These are phyloP conservation scores for Anhinga rufa DNA, from an alignment of 2,113 vertebrate genomes.

Conservation along the genomic window DNA sequence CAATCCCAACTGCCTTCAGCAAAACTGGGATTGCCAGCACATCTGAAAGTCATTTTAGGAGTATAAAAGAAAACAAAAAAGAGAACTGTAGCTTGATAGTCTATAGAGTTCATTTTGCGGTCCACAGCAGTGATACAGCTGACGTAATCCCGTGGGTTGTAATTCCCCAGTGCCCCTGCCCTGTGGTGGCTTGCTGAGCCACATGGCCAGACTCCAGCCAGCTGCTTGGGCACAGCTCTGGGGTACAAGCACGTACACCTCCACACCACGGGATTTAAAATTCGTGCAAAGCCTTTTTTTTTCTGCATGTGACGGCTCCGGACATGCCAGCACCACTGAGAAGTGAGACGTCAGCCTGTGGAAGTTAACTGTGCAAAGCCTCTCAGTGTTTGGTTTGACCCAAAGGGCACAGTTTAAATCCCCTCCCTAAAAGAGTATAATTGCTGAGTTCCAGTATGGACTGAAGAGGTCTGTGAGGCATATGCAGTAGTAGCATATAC, in stretches of 20 bases:
- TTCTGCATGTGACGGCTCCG: background rate
- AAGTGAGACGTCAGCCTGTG: background rate
- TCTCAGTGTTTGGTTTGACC: background rate
- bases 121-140: background rate
- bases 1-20: background rate
- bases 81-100: background rate
- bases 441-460: background rate
- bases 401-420: background rate
- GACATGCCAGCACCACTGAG: background rate
- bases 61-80: background rate
- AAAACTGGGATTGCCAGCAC: background rate
- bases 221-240: background rate
- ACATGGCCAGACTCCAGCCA: background rate
- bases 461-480: background rate
- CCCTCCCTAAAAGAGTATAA: background rate
- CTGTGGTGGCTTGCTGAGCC: fast-evolving
- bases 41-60: slow-evolving; percentile 6
- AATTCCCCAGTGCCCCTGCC: background rate
- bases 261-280: background rate
- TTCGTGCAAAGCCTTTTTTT: background rate
- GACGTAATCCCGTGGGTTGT: background rate
- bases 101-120: background rate
- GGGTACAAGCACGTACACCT: background rate
- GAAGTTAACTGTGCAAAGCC: background rate
- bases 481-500: background rate